A percentile compares a stretch with the other conserved stretches of the same genome.
Conservation (phyloP, 2,797 vertebrate species). For the Syngnathus rostellatus region DNA sequence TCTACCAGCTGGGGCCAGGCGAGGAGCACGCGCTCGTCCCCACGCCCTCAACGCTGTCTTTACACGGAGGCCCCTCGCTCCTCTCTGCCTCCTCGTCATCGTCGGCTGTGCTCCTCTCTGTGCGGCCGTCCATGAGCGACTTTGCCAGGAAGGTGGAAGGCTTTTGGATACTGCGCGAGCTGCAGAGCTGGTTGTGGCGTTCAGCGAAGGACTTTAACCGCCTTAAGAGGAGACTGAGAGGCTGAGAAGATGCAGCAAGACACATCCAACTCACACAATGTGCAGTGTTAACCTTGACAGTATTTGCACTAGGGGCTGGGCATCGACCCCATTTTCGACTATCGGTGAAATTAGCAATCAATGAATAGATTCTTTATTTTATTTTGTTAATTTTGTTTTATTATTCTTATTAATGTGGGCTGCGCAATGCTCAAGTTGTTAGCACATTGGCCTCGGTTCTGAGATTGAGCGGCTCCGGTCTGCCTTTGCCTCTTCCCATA, state of each 20-base stretch:
- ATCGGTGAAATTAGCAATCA: background rate
- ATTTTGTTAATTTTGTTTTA: too few species aligned
- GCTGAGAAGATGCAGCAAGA: slow-evolving; percentile 30
- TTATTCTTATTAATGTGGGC: background rate
- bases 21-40: slow-evolving; percentile 62
- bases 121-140: slow-evolving; percentile 74
- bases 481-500: background rate
- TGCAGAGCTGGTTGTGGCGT: slow-evolving; percentile 95
- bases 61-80: slow-evolving; percentile 50
- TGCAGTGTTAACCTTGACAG: background rate
- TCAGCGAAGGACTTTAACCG: slow-evolving; percentile 96
- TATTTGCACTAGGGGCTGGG: slow-evolving; percentile 1
- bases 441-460: background rate
- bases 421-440: background rate
- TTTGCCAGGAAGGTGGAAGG: slow-evolving; percentile 94
- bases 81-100: slow-evolving; percentile 44
- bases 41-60: slow-evolving; percentile 47
- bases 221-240: slow-evolving; percentile 78
- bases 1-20: slow-evolving; percentile 60
- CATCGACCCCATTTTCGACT: background rate
- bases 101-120: slow-evolving; percentile 41
- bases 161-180: slow-evolving; percentile 93
- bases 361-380: background rate
- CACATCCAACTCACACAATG: background rate
- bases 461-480: background rate